Conservation (phyloP, 1,140 invertebrate species). For the Spodoptera frugiperda region DNA sequence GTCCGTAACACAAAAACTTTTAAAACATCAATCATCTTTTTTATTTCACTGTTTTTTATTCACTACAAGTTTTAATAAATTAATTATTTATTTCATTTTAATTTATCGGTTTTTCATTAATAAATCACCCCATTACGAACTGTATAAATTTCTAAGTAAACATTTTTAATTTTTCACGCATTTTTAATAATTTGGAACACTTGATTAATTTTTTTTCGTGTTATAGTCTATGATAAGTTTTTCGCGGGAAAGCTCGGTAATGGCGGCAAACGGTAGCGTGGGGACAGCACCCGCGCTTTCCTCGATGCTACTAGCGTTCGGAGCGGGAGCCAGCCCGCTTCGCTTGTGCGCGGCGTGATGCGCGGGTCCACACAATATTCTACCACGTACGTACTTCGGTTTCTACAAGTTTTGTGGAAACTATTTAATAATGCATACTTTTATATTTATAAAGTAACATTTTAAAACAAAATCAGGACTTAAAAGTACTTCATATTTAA, state of each 20-base stretch:
- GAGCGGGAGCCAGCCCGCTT: slow-evolving; percentile 44
- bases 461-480: too few species aligned
- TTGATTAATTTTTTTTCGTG: slow-evolving; percentile 1
- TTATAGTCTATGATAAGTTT: slow-evolving; percentile 57
- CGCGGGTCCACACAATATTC: slow-evolving; percentile 52
- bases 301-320: slow-evolving; percentile 61
- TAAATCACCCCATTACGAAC: slow-evolving; percentile 23
- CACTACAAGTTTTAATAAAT: slow-evolving; percentile 22
- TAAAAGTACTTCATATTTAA: too few species aligned
- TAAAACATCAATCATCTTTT: slow-evolving; percentile 51
- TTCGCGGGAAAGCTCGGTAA: slow-evolving; percentile 66
- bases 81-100: neutral
- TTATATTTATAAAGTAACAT: too few species aligned
- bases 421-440: too few species aligned
- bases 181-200: neutral
- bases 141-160: neutral
- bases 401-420: neutral
- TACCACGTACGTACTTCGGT: slow-evolving; percentile 17
- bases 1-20: slow-evolving; percentile 50
- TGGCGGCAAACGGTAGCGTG: slow-evolving; percentile 52
- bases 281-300: slow-evolving; percentile 60
- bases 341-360: slow-evolving; percentile 67
- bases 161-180: neutral
- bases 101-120: neutral
- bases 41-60: neutral